These are phyloP conservation scores for Metopia argyrocephala DNA, from an alignment of 2,888 invertebrate species.

Conservation along the genomic window DNA sequence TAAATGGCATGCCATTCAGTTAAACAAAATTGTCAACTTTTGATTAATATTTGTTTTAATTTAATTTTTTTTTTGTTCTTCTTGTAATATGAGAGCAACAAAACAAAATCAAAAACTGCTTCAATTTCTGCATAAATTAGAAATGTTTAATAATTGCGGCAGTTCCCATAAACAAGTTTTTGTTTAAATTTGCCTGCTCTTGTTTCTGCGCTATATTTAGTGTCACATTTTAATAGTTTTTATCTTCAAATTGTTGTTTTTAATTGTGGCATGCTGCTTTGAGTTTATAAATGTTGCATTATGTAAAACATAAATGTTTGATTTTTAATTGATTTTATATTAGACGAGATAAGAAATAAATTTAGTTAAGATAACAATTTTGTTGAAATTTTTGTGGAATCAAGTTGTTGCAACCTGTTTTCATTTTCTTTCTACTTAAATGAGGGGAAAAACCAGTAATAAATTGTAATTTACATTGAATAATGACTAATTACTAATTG, in stretches of 20 bases:
- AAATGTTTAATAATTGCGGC: constrained; percentile 50
- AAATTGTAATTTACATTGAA: background rate
- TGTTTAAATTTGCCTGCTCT: background rate
- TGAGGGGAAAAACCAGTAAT: background rate
- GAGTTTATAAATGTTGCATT: constrained; percentile 35
- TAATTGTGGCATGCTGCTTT: constrained; percentile 47
- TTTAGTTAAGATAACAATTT: constrained; percentile 36
- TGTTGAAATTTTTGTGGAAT: constrained; percentile 4
- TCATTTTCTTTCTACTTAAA: too few species aligned
- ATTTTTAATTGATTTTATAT: constrained; percentile 55
- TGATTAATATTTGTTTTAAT: constrained; percentile 1
- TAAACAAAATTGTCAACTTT: constrained; percentile 17
- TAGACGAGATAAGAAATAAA: constrained; percentile 44
- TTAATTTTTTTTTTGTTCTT: background rate
- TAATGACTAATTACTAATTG: background rate
- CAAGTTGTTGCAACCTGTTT: too few species aligned
- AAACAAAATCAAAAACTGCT: background rate
- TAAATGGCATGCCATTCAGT: constrained; percentile 18
- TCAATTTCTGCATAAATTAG: constrained; percentile 58
- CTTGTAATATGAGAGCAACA: too few species aligned
- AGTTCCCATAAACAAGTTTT: constrained; percentile 36
- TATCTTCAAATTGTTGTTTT: constrained; percentile 27
- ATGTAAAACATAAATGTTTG: constrained; percentile 54
- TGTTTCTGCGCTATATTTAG: constrained; percentile 14
- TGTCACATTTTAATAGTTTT: constrained; percentile 62